A percentile compares a stretch with the other conserved stretches of the same genome.
These are phyloP conservation scores for Malurus elegans DNA, from an alignment of 2,113 vertebrate genomes.

Conservation along the genomic window DNA sequence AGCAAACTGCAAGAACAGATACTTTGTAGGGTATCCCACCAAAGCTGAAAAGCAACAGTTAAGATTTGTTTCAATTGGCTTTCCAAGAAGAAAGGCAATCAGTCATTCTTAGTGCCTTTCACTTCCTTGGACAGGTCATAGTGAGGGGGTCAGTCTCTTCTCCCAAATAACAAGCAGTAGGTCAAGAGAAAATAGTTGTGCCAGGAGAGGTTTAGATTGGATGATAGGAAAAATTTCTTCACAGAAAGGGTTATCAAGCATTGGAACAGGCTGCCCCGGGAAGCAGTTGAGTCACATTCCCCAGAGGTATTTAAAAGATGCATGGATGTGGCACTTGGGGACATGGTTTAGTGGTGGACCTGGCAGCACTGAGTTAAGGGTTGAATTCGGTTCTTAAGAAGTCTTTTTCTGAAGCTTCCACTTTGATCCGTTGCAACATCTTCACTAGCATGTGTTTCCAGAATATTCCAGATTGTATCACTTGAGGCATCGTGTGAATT, in stretches of 20 bases:
- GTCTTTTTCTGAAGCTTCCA: not conserved
- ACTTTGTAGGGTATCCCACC: not conserved
- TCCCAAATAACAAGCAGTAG: not conserved
- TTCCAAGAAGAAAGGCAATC: not conserved
- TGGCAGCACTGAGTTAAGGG: not conserved
- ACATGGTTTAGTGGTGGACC: not conserved
- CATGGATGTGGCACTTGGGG: not conserved
- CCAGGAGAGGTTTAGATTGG: not conserved
- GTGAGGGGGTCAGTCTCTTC: fast-evolving
- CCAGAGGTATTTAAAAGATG: not conserved
- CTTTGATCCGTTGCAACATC: not conserved
- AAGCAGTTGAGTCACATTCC: not conserved
- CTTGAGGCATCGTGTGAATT: not conserved
- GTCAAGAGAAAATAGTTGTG: not conserved
- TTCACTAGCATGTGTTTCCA: not conserved
- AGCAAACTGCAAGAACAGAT: fast-evolving
- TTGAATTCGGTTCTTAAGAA: not conserved
- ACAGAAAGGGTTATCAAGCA: not conserved
- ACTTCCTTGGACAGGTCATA: fast-evolving
- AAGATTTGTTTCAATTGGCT: not conserved
- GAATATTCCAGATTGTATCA: not conserved
- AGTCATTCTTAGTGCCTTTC: not conserved
- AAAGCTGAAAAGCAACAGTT: not conserved
- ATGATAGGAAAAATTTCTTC: not conserved
- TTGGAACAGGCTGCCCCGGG: not conserved